Conservation (phyloP, 2,113 vertebrate genomes). For the Salvelinus fontinalis region DNA sequence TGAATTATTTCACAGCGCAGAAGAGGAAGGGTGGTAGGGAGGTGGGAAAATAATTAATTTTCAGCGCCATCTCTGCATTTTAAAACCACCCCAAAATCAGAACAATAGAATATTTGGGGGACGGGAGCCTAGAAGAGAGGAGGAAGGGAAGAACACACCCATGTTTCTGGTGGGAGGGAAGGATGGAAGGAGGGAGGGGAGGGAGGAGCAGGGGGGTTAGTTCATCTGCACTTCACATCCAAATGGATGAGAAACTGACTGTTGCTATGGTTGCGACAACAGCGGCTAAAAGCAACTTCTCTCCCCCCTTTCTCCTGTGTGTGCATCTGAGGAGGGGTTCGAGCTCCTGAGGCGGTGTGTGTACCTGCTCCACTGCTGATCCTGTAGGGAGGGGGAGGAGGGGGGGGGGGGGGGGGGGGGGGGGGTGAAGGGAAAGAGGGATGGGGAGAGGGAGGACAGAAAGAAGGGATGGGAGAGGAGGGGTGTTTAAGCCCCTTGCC, state of each 20-base stretch:
- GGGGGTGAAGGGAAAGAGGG: background rate
- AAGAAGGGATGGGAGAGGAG: background rate
- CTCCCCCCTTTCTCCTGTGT: background rate
- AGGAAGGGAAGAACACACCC: background rate
- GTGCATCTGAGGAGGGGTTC: background rate
- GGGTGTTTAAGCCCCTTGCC: background rate
- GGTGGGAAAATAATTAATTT: no score
- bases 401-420: background rate
- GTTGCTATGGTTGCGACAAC: constrained; percentile 37
- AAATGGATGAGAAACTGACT: background rate
- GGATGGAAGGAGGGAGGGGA: background rate
- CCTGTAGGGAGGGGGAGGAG: background rate
- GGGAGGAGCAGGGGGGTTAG: background rate
- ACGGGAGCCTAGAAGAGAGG: background rate
- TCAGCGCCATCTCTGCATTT: no score
- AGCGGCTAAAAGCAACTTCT: constrained; percentile 11
- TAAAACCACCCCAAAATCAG: no score
- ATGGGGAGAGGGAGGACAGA: background rate
- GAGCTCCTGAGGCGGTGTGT: background rate
- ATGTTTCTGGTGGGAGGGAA: background rate
- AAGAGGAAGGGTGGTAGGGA: no score
- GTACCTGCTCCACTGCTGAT: background rate
- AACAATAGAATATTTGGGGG: background rate
- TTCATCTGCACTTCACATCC: background rate
- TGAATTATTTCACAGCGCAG: no score